Base-by-base conservation (phyloP, 2,113 vertebrate species). In the Nesogale talazaci region DNA sequence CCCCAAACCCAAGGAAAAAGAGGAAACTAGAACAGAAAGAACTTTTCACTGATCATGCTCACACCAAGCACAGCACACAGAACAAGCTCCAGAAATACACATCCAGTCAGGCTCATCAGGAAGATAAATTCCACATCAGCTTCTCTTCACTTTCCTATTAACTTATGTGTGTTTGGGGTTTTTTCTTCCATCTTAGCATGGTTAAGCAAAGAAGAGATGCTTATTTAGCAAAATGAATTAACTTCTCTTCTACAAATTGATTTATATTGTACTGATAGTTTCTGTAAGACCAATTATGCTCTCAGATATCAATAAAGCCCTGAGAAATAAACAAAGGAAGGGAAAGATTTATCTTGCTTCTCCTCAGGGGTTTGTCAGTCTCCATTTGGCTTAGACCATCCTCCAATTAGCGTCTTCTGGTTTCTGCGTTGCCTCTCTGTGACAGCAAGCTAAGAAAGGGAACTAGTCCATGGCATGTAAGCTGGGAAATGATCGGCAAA, bases 241-340 rank as follows among this genome's bases (percentile, higher is more conserved):
- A 57, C 52, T 85, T 89, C 56, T 52, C 52, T 63, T 38, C 67
- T 70, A 70, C 63, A 70, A 80, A 91, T 82, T 88, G 57, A 29
- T 85, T 88, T 78, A 70, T 72, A 22, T 52, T 90, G 17, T 89
- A 88, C 56, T 57, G 65, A 79, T 74, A 76, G 22, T 29, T 90
- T 94, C 65, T 70, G 11, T 46, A 89, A 91, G 59, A 76, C 27
- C 67, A 88, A 57, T 42, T 92, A 91, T 86, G 36, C 42, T 84
- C 38, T 67, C 29, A 83, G 77, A 77, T 82, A 92, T 67, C 83
- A 80, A 86, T 20, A 88, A 90, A 31, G 2, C 12, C 69, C 40
- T 91, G 83, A 89, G 59, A 94, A 83, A 92, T 79, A 89, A 94
- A 69, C 34, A 85, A 65, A 56, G 29, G n/a, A 83, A 79, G 56